Evolutionary conservation across 2,888 invertebrate species (phyloP).

Genomic region (Galerucella pusilla): DNA sequence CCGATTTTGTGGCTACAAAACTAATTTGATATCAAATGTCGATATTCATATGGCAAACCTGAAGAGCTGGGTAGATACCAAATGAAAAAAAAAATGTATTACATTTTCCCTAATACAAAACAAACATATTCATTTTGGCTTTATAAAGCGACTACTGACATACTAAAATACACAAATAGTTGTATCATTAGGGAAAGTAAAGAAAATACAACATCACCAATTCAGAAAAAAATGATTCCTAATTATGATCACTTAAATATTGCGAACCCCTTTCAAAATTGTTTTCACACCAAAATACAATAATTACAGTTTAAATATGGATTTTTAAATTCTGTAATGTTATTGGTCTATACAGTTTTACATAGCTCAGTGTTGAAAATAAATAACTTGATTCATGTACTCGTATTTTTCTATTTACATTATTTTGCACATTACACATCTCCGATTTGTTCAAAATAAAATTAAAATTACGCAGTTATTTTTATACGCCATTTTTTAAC

Average conservation of each 20-base stretch:
- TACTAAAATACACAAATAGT: background rate
- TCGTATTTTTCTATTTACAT: background rate
- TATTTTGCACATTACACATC: background rate
- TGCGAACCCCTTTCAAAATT: constrained; percentile 1
- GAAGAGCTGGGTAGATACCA: no score
- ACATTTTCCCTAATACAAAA: no score
- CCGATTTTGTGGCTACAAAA: no score
- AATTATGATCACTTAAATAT: constrained; percentile 11
- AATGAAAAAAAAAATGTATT: no score
- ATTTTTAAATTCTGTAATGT: background rate
- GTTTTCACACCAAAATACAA: background rate
- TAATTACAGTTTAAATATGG: background rate
- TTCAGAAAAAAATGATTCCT: constrained; percentile 6
- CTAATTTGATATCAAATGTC: no score
- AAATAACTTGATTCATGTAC: background rate
- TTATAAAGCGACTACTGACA: background rate
- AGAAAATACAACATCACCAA: background rate
- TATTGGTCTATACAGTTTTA: constrained; percentile 7
- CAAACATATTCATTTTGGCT: no score
- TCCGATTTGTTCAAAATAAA: background rate
- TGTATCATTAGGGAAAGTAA: background rate
- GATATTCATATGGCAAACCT: no score
- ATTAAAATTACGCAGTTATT: background rate
- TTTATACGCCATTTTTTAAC: background rate
- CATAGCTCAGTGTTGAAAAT: background rate